Evolutionary conservation across 2,888 invertebrate genomes (phyloP).

Genomic region (Acleris cristana): DNA sequence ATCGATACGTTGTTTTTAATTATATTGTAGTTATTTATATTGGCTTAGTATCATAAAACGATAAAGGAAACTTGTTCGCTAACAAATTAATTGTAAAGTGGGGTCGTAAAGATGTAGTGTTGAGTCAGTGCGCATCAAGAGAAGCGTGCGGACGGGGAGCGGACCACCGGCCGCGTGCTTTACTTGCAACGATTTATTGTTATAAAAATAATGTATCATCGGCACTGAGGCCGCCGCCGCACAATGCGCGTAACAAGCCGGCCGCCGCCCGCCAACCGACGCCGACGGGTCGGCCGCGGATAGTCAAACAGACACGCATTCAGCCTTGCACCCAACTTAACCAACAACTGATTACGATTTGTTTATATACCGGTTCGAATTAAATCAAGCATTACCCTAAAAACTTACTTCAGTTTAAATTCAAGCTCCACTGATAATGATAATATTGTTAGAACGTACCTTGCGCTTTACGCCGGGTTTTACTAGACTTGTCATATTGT

Average conservation of each 20-base stretch:
- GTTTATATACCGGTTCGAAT: neutral
- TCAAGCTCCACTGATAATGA: no score
- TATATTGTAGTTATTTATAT: slow-evolving; percentile 39
- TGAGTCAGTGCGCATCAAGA: slow-evolving; percentile 46
- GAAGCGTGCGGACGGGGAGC: slow-evolving; percentile 50
- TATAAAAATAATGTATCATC: slow-evolving; percentile 84
- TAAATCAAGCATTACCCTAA: neutral
- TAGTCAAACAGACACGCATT: slow-evolving; percentile 1
- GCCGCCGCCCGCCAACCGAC: slow-evolving; percentile 7
- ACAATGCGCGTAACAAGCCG: slow-evolving; percentile 78
- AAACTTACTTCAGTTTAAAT: no score
- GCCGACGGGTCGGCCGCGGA: slow-evolving; percentile 59
- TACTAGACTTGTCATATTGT: slow-evolving; percentile 46
- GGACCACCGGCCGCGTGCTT: slow-evolving; percentile 78
- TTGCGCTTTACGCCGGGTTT: slow-evolving; percentile 46
- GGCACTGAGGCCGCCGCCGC: slow-evolving; percentile 58
- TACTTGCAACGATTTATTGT: slow-evolving; percentile 83
- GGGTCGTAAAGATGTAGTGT: slow-evolving; percentile 45
- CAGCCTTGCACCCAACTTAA: slow-evolving; percentile 17
- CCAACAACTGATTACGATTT: slow-evolving; percentile 1
- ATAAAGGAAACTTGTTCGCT: slow-evolving; percentile 39
- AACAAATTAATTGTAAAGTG: slow-evolving; percentile 48
- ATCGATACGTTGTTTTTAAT: slow-evolving; percentile 31
- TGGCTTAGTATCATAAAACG: slow-evolving; percentile 35
- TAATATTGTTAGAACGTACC: no score